Conservation (phyloP, 2,113 vertebrate genomes). For the Pangasianodon gigas region DNA sequence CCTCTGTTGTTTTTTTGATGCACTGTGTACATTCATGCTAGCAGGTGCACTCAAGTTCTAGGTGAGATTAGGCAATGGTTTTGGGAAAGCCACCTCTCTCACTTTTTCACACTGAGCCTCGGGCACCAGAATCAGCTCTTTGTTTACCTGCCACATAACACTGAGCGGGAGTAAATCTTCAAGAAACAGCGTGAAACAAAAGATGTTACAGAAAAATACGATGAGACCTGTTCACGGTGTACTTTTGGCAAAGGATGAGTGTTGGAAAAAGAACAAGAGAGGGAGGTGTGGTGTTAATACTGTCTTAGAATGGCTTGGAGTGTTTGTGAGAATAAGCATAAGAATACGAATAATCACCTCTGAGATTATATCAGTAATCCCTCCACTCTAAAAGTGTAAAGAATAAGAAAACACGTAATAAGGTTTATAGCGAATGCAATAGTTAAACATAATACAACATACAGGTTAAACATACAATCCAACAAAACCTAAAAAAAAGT, state of each 20-base stretch:
- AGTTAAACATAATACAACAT: background rate
- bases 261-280: conserved; percentile 9
- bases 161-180: conserved; percentile 8
- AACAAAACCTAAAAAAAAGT: background rate
- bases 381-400: background rate
- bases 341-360: background rate
- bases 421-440: background rate
- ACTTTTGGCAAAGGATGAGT: conserved; percentile 47
- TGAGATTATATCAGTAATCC: background rate
- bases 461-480: background rate
- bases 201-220: conserved; percentile 24
- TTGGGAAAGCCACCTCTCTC: conserved; percentile 13
- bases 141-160: conserved; percentile 39
- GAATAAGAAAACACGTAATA: background rate
- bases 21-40: background rate
- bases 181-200: conserved; percentile 40
- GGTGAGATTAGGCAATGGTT: conserved; percentile 30
- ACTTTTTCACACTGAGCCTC: conserved; percentile 1
- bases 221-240: conserved; percentile 43
- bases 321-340: conserved; percentile 32
- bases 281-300: background rate
- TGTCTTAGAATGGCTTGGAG: conserved; percentile 16
- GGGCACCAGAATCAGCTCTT: conserved; percentile 43
- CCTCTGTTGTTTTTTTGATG: conserved; percentile 16
- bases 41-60: conserved; percentile 23